Percentiles rank a stretch among this genome's conserved stretches.
These are phyloP conservation scores for Pelodiscus sinensis DNA, from an alignment of 2,113 vertebrate species.

Conservation along the genomic window DNA sequence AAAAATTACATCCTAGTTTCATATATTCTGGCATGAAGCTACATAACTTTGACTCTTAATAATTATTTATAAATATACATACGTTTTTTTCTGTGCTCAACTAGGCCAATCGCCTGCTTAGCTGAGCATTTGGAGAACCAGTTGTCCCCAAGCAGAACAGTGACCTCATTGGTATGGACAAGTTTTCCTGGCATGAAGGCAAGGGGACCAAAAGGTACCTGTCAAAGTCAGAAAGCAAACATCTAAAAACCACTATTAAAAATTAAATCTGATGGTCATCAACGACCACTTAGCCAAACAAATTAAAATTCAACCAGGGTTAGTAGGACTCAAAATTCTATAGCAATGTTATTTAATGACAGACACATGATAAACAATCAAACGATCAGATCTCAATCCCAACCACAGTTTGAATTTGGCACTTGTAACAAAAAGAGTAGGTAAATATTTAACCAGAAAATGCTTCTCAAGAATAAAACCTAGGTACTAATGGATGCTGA, in stretches of 20 bases:
- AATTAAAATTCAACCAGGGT: not conserved
- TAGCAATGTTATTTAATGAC: not conserved
- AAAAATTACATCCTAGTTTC: not conserved
- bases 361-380: not conserved
- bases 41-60: not conserved
- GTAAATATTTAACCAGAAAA: not conserved
- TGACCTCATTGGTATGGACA: slow-evolving; percentile 95
- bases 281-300: not conserved
- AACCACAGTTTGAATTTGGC: not conserved
- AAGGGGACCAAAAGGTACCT: slow-evolving; percentile 97
- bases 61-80: slow-evolving; percentile 59
- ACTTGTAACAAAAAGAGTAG: not conserved
- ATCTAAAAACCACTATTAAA: slow-evolving; percentile 34
- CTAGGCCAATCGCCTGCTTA: slow-evolving; percentile 90
- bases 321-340: not conserved
- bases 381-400: not conserved
- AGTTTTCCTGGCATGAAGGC: slow-evolving; percentile 98
- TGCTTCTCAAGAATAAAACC: not conserved
- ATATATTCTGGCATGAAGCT: not conserved
- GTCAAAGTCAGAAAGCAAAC: slow-evolving; percentile 42
- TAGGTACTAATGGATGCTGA: not conserved
- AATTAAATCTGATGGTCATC: not conserved
- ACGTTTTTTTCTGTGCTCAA: slow-evolving; percentile 94
- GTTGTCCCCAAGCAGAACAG: slow-evolving; percentile 95
- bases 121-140: slow-evolving; percentile 98